Percentiles rank a stretch among this genome's conserved stretches.
Evolutionary conservation across 37 sponge, comb jelly and placozoan genomes (phyloP).

Genomic region (Hormiphora californensis): DNA sequence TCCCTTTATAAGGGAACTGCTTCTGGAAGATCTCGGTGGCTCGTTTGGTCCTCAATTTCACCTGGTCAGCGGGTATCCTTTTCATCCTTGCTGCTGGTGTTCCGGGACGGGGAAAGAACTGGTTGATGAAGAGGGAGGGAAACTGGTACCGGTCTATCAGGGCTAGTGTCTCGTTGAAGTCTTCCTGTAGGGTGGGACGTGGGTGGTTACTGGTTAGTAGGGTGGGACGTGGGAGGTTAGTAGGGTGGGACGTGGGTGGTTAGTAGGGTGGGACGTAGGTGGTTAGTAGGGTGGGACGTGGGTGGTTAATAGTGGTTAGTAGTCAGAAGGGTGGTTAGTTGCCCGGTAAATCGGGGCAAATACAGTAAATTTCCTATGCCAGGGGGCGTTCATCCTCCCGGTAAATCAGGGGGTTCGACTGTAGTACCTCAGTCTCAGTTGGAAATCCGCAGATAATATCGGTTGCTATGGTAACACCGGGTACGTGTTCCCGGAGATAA

Average conservation of each 20-base stretch:
- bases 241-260: too few species aligned
- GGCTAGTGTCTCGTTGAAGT: slow-evolving; percentile 69
- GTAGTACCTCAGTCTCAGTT: slow-evolving; percentile 80
- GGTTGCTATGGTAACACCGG: slow-evolving; percentile 93
- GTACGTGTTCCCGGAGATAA: slow-evolving; percentile 75
- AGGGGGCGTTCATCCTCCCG: too few species aligned
- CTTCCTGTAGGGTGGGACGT: slow-evolving; percentile 53
- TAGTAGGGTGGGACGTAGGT: too few species aligned
- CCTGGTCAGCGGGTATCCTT: slow-evolving; percentile 78
- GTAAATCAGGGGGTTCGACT: too few species aligned
- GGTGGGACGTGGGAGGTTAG: too few species aligned
- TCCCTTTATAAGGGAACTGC: slow-evolving; percentile 11
- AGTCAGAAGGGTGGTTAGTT: too few species aligned
- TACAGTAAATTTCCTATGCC: too few species aligned
- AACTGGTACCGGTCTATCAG: slow-evolving; percentile 79
- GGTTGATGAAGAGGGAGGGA: slow-evolving; percentile 95
- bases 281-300: too few species aligned
- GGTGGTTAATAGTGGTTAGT: too few species aligned
- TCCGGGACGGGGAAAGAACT: slow-evolving; percentile 97
- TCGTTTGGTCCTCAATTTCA: slow-evolving; percentile 10
- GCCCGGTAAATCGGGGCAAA: too few species aligned
- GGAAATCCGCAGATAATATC: slow-evolving; percentile 99
- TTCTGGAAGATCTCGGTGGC: background rate
- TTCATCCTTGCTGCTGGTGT: slow-evolving; percentile 94
- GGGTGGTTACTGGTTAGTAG: background rate